Evolutionary conservation across 2,797 vertebrate species (phyloP).

Genomic region (Notoglanidium macrostoma): DNA sequence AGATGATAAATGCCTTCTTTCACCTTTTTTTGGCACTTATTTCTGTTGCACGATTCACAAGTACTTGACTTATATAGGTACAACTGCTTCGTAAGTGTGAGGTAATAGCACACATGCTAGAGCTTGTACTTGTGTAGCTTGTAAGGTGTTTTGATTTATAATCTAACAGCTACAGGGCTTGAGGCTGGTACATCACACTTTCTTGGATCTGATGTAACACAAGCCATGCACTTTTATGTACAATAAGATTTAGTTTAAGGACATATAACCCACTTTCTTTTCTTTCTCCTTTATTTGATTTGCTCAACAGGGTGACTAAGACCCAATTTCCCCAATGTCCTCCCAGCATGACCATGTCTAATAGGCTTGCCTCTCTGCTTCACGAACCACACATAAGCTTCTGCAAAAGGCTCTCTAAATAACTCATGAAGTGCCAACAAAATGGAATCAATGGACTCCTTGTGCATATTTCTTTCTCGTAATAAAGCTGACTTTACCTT

Average conservation of each 20-base stretch:
- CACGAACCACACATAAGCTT: slow-evolving; percentile 44
- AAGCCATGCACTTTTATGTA: background rate
- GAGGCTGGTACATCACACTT: background rate
- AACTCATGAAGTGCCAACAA: background rate
- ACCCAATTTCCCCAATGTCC: background rate
- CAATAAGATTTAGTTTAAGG: background rate
- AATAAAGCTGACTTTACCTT: slow-evolving; percentile 47
- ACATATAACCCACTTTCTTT: slow-evolving; percentile 23
- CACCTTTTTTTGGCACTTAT: background rate
- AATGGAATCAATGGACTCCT: background rate
- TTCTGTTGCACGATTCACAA: background rate
- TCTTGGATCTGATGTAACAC: background rate
- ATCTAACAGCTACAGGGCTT: background rate
- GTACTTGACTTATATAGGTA: background rate
- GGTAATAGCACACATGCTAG: slow-evolving; percentile 16
- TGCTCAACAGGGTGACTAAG: background rate
- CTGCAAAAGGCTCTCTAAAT: slow-evolving; percentile 59
- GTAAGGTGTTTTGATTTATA: slow-evolving; percentile 1
- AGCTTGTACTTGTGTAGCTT: slow-evolving; percentile 22
- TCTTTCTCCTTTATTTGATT: background rate
- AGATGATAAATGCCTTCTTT: slow-evolving; percentile 11
- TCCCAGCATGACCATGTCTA: slow-evolving; percentile 6
- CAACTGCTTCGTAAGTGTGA: background rate
- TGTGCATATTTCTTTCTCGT: slow-evolving; percentile 56
- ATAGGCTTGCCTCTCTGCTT: slow-evolving; percentile 46